A percentile compares a stretch with the other conserved stretches of the same genome.
Evolutionary conservation across 2,113 vertebrate species (phyloP).

Genomic region (Xenopus tropicalis): UCB_Xtro_10.0 CM004444.2:35865001-35865500

Average conservation of each 20-base stretch:
- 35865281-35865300: conserved; percentile 50
- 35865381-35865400: background rate
- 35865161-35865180: conserved; percentile 50
- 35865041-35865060: conserved; percentile 16
- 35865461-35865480: background rate
- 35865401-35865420: background rate
- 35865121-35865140: conserved; percentile 44
- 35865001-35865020: conserved; percentile 26
- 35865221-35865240: conserved; percentile 34
- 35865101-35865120: conserved; percentile 17
- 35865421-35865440: conserved; percentile 1
- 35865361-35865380: conserved; percentile 14
- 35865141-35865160: conserved; percentile 55
- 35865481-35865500: background rate
- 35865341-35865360: conserved; percentile 23
- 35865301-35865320: conserved; percentile 42
- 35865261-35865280: conserved; percentile 53
- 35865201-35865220: conserved; percentile 35
- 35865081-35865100: conserved; percentile 29
- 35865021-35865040: background rate
- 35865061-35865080: background rate
- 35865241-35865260: conserved; percentile 56
- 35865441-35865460: background rate
- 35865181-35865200: conserved; percentile 50
- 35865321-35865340: conserved; percentile 8